Evolutionary conservation across 2,888 invertebrate genomes (phyloP).

Genomic region (Aphelenchoides bicaudatus): DNA sequence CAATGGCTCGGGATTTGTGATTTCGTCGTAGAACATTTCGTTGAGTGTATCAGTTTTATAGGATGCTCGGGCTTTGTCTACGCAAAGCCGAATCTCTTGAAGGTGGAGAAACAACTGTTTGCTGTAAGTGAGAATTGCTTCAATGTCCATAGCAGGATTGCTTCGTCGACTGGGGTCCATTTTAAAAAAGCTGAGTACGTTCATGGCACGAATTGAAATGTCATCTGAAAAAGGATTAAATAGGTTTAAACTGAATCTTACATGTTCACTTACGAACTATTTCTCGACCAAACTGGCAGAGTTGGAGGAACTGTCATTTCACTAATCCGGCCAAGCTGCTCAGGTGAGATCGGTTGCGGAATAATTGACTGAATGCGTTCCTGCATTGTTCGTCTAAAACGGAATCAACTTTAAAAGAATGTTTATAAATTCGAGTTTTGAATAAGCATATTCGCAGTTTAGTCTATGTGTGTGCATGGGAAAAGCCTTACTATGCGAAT

Average conservation of each 20-base stretch:
- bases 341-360: conserved; percentile 14
- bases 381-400: not conserved
- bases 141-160: conserved; percentile 60
- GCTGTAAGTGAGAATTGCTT: conserved; percentile 30
- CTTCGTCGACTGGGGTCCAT: not conserved
- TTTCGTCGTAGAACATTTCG: conserved; percentile 14
- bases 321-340: conserved; percentile 1
- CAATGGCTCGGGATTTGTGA: conserved; percentile 13
- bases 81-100: conserved; percentile 34
- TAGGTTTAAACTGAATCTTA: no score
- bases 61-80: conserved; percentile 27
- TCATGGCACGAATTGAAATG: conserved; percentile 18
- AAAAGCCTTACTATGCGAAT: no score
- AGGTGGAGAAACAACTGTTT: conserved; percentile 31
- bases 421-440: no score
- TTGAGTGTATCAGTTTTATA: conserved; percentile 8
- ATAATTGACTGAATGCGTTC: conserved; percentile 2
- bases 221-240: no score
- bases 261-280: no score
- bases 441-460: no score
- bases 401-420: no score
- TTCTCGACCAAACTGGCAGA: conserved; percentile 17
- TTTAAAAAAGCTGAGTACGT: conserved; percentile 14
- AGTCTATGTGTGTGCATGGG: no score
- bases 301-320: conserved; percentile 6